Evolutionary conservation across 1,140 invertebrate species (phyloP).

Genomic region (Cyphomyrmex costatus): DNA sequence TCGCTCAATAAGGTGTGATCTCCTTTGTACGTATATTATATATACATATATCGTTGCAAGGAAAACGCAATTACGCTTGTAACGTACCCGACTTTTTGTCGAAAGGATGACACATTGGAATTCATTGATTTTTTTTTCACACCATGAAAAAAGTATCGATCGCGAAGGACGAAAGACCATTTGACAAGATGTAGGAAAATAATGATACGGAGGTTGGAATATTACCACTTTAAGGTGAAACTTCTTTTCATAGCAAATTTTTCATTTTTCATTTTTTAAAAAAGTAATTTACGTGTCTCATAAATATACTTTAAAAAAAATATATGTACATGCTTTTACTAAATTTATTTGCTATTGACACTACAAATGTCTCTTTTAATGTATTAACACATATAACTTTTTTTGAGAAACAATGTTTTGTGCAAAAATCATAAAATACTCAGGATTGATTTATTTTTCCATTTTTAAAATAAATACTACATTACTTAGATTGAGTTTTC

Average conservation of each 20-base stretch:
- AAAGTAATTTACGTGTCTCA: background rate
- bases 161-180: conserved; percentile 32
- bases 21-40: conserved; percentile 25
- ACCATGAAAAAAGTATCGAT: conserved; percentile 23
- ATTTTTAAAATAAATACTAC: no score
- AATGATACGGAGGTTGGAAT: conserved; percentile 26
- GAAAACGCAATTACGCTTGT: conserved; percentile 41
- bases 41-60: conserved; percentile 21
- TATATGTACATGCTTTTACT: background rate
- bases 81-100: conserved; percentile 20
- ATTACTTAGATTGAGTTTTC: no score
- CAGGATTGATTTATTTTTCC: no score
- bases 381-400: background rate
- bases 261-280: background rate
- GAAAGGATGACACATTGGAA: conserved; percentile 44
- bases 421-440: background rate
- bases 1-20: background rate
- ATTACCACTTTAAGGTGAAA: conserved; percentile 44
- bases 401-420: background rate
- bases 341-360: background rate
- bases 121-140: conserved; percentile 45
- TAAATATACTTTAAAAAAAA: background rate
- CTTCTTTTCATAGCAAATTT: conserved; percentile 11
- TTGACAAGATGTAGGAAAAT: conserved; percentile 49
- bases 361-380: background rate